A percentile compares a stretch with the other conserved stretches of the same genome.
Conservation (phyloP, 2,113 vertebrate species). For the Irena cyanogastra region DNA sequence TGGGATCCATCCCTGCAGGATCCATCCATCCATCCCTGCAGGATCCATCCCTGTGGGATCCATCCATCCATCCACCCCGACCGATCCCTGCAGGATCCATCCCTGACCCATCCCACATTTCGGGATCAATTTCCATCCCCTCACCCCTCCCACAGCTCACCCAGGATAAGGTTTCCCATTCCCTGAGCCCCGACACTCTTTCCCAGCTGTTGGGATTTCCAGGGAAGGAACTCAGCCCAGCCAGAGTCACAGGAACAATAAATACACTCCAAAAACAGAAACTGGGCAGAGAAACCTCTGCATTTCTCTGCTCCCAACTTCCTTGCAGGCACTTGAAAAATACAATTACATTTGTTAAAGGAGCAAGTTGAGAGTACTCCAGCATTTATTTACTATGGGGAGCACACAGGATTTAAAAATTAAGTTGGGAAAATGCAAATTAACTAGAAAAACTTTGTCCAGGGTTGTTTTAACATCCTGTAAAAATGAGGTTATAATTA, state of each 20-base stretch:
- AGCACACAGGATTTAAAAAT: not conserved
- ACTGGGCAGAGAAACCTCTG: not conserved
- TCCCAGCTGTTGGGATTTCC: not conserved
- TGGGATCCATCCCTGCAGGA: not conserved
- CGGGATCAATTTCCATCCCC: rapidly evolving
- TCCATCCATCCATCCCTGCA: no score
- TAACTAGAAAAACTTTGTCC: not conserved
- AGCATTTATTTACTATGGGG: rapidly evolving
- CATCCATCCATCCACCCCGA: no score
- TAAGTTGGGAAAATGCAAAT: not conserved
- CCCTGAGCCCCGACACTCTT: no score
- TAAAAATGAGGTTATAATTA: not conserved
- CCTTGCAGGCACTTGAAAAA: not conserved
- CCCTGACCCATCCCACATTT: no score
- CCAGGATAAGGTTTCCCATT: rapidly evolving
- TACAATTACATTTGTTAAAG: rapidly evolving
- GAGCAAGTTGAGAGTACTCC: rapidly evolving
- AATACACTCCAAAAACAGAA: rapidly evolving
- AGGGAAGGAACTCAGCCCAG: not conserved
- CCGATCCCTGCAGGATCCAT: not conserved
- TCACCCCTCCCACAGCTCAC: not conserved
- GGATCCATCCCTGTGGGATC: no score
- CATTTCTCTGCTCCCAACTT: not conserved
- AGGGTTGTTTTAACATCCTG: not conserved
- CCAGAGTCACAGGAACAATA: rapidly evolving